Conservation (phyloP, 2,797 vertebrate genomes). For the Syngnathus rostellatus region DNA sequence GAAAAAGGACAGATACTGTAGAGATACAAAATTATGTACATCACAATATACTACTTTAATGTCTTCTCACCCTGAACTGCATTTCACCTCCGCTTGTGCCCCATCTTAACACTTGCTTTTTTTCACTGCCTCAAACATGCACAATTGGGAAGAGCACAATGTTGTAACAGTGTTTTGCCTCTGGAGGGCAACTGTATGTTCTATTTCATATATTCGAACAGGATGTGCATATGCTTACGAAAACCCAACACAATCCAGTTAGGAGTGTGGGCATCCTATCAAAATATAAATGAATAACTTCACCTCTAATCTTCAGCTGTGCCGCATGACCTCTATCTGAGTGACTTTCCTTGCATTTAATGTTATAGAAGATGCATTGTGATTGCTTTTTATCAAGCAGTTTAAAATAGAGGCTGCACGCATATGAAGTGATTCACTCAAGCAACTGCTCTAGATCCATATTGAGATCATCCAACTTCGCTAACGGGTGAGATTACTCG, state of each 20-base stretch:
- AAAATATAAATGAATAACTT: conserved; percentile 32
- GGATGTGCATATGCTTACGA: conserved; percentile 29
- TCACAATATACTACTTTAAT: background rate
- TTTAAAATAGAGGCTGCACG: background rate
- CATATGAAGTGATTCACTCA: background rate
- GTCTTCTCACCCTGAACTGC: conserved; percentile 12
- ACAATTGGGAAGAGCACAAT: conserved; percentile 51
- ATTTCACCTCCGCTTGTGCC: conserved; percentile 28
- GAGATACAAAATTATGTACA: background rate
- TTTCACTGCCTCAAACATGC: conserved; percentile 49
- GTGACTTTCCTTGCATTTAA: conserved; percentile 26
- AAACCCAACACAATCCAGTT: conserved; percentile 23
- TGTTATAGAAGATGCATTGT: conserved; percentile 12
- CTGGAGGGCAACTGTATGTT: conserved; percentile 42
- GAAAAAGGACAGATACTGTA: background rate
- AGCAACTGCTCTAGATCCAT: background rate
- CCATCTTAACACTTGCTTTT: conserved; percentile 37
- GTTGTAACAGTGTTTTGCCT: conserved; percentile 56
- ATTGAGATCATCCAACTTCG: background rate
- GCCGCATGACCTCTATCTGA: conserved; percentile 23
- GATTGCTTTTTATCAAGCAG: background rate
- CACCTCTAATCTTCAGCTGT: conserved; percentile 26
- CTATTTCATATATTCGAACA: conserved; percentile 29
- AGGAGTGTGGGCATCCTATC: conserved; percentile 18
- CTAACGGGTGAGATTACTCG: background rate